These are phyloP conservation scores for Cordilura impudica DNA, from an alignment of 2,888 invertebrate species.

Conservation along the genomic window DNA sequence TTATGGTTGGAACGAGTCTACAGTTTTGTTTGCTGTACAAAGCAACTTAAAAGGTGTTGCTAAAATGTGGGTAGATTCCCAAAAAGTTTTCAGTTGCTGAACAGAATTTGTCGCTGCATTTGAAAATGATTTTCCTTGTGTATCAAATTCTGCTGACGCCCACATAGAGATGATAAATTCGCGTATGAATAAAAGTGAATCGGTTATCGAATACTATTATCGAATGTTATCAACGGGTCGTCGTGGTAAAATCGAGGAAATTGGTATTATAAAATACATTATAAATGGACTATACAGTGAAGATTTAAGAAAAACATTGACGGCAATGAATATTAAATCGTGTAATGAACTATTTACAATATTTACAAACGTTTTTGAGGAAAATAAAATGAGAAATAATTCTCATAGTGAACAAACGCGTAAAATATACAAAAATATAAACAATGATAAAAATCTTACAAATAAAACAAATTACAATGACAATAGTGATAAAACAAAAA, in stretches of 20 bases:
- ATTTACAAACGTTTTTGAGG: background rate
- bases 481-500: too few species aligned
- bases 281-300: background rate
- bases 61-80: conserved; percentile 51
- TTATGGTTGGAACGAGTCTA: conserved; percentile 49
- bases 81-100: conserved; percentile 34
- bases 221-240: conserved; percentile 11
- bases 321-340: conserved; percentile 3
- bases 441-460: too few species aligned
- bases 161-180: conserved; percentile 53
- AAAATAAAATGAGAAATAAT: background rate
- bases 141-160: conserved; percentile 35
- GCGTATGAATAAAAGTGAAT: conserved; percentile 18
- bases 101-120: conserved; percentile 39
- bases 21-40: conserved; percentile 46
- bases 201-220: conserved; percentile 46
- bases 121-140: conserved; percentile 43
- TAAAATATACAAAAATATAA: background rate
- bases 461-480: too few species aligned
- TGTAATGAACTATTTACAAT: background rate
- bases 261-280: conserved; percentile 15
- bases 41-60: conserved; percentile 52
- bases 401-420: background rate
- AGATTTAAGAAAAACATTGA: too few species aligned
- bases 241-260: background rate